phyloP scores from a whole-genome alignment of 2,113 vertebrate species.

The Lynx canadensis region DNA sequence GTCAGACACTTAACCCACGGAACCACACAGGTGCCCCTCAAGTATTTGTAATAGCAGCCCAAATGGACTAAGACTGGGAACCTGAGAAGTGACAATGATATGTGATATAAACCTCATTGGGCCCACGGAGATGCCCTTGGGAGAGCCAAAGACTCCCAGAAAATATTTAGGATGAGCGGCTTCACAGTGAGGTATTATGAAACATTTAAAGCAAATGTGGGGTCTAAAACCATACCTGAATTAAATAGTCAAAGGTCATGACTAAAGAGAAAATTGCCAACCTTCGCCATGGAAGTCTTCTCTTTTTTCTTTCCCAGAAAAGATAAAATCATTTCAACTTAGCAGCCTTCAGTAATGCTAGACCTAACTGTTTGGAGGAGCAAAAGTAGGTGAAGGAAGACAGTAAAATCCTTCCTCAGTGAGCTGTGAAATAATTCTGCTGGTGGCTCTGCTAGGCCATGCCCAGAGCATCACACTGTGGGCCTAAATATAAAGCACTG shows the following conservation, averaged over 20 bases:
- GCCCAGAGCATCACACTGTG: too few species aligned
- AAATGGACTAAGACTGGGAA: background rate
- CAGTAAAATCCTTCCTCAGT: background rate
- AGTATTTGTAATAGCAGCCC: background rate
- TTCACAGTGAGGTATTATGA: background rate
- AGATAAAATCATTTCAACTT: conserved; percentile 7
- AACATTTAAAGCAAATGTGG: background rate
- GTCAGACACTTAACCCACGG: too few species aligned
- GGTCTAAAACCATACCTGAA: background rate
- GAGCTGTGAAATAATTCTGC: background rate
- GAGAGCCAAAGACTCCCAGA: background rate
- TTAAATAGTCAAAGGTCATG: background rate
- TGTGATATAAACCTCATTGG: background rate
- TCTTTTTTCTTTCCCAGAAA: conserved; percentile 29
- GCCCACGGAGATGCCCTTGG: background rate
- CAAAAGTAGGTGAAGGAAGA: background rate
- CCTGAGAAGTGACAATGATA: background rate
- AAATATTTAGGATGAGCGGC: background rate
- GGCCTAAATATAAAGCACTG: background rate
- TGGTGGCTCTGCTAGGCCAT: background rate
- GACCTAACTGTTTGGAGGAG: conserved; percentile 11
- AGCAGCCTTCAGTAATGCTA: background rate
- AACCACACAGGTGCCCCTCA: background rate
- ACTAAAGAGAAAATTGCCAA: conserved; percentile 33
- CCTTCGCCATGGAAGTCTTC: background rate